Evolutionary conservation across 2,113 vertebrate genomes (phyloP).

Genomic region (Oreochromis spilurus): DNA sequence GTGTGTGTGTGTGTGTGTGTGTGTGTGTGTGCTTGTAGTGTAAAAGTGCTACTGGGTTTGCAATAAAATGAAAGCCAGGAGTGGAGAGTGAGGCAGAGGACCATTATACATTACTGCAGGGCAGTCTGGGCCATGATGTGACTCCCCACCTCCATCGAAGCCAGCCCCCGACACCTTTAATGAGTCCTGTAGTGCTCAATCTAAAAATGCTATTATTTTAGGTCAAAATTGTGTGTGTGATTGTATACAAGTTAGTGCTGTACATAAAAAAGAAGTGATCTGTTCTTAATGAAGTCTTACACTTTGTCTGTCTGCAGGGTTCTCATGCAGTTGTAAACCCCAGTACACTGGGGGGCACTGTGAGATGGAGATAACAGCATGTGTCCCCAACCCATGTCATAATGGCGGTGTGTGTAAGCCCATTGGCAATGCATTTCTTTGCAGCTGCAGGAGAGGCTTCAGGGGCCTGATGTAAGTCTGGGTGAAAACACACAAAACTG

Average conservation of each 20-base stretch:
- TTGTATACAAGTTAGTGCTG: background rate
- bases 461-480: constrained; percentile 86
- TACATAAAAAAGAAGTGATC: background rate
- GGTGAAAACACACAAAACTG: background rate
- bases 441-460: constrained; percentile 88
- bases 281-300: background rate
- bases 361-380: constrained; percentile 91
- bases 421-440: constrained; percentile 89
- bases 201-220: background rate
- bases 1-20: background rate
- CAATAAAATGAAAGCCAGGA: background rate
- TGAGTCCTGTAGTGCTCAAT: background rate
- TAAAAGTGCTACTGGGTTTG: background rate
- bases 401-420: constrained; percentile 87
- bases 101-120: background rate
- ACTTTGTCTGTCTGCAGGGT: constrained; percentile 72
- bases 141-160: background rate
- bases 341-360: constrained; percentile 91
- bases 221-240: background rate
- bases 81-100: background rate
- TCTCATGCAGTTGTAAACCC: constrained; percentile 86
- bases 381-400: constrained; percentile 91
- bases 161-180: background rate
- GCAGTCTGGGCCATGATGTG: background rate
- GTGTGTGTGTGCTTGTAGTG: background rate